Percentiles rank a stretch among this genome's conserved stretches.
Evolutionary conservation across 2,888 invertebrate species (phyloP).

Genomic region (Drosophila mulleri): DNA sequence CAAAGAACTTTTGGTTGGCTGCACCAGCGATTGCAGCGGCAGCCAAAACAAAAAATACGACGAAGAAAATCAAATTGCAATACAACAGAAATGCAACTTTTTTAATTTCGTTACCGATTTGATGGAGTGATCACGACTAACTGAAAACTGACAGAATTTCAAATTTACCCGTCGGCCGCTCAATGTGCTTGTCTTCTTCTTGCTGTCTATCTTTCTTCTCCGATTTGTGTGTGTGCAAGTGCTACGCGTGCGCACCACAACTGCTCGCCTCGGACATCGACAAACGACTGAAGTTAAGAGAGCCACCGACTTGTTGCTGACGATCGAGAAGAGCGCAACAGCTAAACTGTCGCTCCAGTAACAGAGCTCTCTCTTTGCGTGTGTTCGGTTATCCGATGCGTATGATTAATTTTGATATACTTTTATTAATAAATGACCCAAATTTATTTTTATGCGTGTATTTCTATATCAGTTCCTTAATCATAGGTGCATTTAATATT

Average conservation of each 20-base stretch:
- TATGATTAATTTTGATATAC: constrained; percentile 6
- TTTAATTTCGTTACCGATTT: constrained; percentile 51
- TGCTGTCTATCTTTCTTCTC: constrained; percentile 14
- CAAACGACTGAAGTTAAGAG: constrained; percentile 47
- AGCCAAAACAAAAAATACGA: constrained; percentile 2
- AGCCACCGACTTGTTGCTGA: background rate
- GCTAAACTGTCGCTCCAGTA: background rate
- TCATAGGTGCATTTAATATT: no score
- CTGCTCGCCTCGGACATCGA: constrained; percentile 51
- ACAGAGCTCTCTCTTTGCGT: constrained; percentile 1
- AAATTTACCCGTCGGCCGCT: constrained; percentile 43
- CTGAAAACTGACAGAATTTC: constrained; percentile 50
- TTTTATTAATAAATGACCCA: background rate
- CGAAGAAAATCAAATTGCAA: constrained; percentile 22
- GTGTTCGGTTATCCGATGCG: background rate
- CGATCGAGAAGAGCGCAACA: constrained; percentile 23
- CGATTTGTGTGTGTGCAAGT: constrained; percentile 34
- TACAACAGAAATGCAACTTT: constrained; percentile 31
- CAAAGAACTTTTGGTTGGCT: constrained; percentile 54
- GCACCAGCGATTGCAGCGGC: constrained; percentile 27
- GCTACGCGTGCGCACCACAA: constrained; percentile 56
- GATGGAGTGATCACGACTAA: constrained; percentile 59
- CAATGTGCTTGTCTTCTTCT: constrained; percentile 26
- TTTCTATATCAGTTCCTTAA: background rate
- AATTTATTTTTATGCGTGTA: background rate